Evolutionary conservation across 2,888 invertebrate species (phyloP).

Genomic region (Theodoxus fluviatilis): DNA sequence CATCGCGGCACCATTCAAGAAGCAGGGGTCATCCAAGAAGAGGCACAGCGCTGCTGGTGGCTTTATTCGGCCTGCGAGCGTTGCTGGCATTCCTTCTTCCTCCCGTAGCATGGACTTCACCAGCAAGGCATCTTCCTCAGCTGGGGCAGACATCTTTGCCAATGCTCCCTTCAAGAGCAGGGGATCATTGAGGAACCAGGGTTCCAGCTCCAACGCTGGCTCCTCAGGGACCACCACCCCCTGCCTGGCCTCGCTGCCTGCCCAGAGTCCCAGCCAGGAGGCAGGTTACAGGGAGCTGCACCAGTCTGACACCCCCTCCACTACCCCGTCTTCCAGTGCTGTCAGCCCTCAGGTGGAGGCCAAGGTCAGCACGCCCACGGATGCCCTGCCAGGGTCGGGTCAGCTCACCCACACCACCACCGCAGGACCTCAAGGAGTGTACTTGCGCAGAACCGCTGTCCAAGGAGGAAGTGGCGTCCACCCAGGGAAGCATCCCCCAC

Average conservation of each 20-base stretch:
- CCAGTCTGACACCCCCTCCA: no score
- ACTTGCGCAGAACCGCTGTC: constrained; percentile 18
- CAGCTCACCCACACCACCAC: constrained; percentile 12
- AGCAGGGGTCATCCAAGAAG: constrained; percentile 40
- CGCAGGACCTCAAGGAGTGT: constrained; percentile 10
- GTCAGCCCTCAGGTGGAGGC: constrained; percentile 34
- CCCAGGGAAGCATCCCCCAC: constrained; percentile 7
- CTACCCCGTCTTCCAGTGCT: constrained; percentile 37
- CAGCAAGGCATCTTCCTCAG: constrained; percentile 27
- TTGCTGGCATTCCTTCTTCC: no score
- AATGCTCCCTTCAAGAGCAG: constrained; percentile 54
- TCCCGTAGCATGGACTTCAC: no score
- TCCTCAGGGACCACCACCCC: constrained; percentile 22
- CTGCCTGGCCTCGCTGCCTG: no score
- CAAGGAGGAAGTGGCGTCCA: constrained; percentile 22
- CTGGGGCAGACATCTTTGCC: constrained; percentile 55
- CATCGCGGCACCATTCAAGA: constrained; percentile 60
- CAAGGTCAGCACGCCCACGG: constrained; percentile 34
- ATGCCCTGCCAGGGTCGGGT: constrained; percentile 33
- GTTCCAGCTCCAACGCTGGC: constrained; percentile 26
- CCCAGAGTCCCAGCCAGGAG: not conserved
- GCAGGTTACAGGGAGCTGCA: no score
- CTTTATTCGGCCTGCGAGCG: no score
- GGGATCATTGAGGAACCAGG: constrained; percentile 38
- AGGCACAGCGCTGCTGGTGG: no score